Evolutionary conservation across 2,888 invertebrate genomes (phyloP).

Genomic region (Callosobruchus maculatus): DNA sequence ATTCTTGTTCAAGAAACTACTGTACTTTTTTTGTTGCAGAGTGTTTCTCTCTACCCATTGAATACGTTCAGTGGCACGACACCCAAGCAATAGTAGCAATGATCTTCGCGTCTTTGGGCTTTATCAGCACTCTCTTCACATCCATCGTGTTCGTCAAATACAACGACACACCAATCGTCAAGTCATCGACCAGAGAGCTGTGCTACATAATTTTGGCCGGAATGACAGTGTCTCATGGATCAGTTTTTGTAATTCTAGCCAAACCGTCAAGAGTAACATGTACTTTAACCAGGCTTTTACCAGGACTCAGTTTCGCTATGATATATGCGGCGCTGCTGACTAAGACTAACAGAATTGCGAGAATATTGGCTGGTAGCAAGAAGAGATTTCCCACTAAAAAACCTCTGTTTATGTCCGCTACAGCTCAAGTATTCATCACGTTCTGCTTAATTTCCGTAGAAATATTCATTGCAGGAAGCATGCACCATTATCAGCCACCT

Average conservation of each 20-base stretch:
- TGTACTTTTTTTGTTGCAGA: constrained; percentile 39
- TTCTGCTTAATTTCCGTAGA: constrained; percentile 64
- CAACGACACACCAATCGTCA: constrained; percentile 75
- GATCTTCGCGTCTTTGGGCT: constrained; percentile 59
- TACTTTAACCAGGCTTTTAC: constrained; percentile 35
- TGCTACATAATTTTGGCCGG: constrained; percentile 69
- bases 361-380: constrained; percentile 70
- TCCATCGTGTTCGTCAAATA: constrained; percentile 61
- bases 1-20: too few species aligned
- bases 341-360: constrained; percentile 73
- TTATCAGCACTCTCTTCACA: constrained; percentile 59
- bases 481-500: constrained; percentile 60
- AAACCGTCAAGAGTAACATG: constrained; percentile 58
- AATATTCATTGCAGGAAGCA: constrained; percentile 58
- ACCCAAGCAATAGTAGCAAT: constrained; percentile 61
- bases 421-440: constrained; percentile 61
- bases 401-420: constrained; percentile 61
- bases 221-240: constrained; percentile 55
- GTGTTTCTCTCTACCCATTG: constrained; percentile 59
- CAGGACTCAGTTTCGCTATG: background rate
- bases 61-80: constrained; percentile 61
- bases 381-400: constrained; percentile 68
- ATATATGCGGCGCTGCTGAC: constrained; percentile 55
- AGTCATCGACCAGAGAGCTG: constrained; percentile 62
- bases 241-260: constrained; percentile 64